phyloP scores from a whole-genome alignment of 2,113 vertebrate genomes.

The Pseudorasbora parva region DNA sequence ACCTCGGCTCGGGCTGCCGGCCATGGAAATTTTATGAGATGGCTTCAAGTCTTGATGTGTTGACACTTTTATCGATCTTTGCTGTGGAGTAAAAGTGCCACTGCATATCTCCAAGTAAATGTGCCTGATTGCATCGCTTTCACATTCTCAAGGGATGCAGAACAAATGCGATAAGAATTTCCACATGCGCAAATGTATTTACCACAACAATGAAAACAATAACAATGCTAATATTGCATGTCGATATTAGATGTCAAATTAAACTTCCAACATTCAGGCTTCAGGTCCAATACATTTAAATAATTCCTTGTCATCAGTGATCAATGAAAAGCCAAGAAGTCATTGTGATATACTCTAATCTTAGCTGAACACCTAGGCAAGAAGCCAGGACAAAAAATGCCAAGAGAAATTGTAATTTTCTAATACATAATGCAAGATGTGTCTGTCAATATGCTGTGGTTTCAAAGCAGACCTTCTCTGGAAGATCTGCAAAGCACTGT shows the following conservation, averaged over 20 bases:
- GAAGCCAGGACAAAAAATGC: constrained; percentile 31
- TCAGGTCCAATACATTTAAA: background rate
- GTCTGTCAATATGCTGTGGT: background rate
- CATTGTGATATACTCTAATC: background rate
- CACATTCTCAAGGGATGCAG: background rate
- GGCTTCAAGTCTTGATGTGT: constrained; percentile 46
- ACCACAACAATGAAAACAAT: background rate
- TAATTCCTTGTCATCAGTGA: background rate
- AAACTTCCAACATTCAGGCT: background rate
- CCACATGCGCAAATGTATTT: background rate
- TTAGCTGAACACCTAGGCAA: constrained; percentile 24
- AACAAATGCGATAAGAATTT: background rate
- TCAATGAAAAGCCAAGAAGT: constrained; percentile 13
- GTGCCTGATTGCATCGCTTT: constrained; percentile 42
- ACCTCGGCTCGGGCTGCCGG: constrained; percentile 31
- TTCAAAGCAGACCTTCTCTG: background rate
- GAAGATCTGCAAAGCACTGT: background rate
- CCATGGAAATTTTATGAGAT: constrained; percentile 56
- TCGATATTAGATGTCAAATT: background rate
- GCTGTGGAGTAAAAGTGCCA: constrained; percentile 45
- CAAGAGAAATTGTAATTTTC: background rate
- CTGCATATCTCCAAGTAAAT: constrained; percentile 45
- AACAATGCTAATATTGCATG: background rate
- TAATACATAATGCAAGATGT: background rate
- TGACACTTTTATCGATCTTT: constrained; percentile 68